Conservation (phyloP, 2,888 invertebrate species). For the Synergus laeviventris region DNA sequence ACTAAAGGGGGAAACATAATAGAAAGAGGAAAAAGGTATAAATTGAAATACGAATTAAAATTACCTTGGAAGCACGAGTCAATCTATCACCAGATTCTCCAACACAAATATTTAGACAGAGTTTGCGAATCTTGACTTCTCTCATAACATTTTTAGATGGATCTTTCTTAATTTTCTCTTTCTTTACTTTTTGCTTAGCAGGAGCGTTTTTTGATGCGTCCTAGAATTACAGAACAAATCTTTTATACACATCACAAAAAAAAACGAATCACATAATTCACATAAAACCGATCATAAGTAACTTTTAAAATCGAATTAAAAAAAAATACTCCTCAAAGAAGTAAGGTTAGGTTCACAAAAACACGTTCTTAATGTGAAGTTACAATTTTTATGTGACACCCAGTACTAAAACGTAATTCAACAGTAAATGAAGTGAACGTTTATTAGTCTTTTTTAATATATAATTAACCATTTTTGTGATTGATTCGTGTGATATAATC, state of each 20-base stretch:
- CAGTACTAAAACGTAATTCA: background rate
- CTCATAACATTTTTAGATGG: conserved; percentile 97
- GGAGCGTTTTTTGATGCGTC: conserved; percentile 18
- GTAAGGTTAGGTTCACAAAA: background rate
- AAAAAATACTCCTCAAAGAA: background rate
- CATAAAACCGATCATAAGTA: background rate
- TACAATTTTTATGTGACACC: background rate
- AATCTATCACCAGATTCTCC: conserved; percentile 99
- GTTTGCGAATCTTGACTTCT: conserved; percentile 97
- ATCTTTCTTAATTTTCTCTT: conserved; percentile 81
- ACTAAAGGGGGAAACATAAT: no score
- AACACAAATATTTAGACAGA: conserved; percentile 99
- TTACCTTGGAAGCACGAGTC: conserved; percentile 94
- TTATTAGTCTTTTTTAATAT: background rate
- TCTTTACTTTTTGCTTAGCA: conserved; percentile 77
- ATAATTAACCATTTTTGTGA: conserved; percentile 7
- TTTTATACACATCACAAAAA: background rate
- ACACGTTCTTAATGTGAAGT: background rate
- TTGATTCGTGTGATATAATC: conserved; percentile 13
- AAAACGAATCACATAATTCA: background rate
- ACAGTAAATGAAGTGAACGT: background rate
- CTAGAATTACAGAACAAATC: background rate
- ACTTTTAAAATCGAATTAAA: background rate
- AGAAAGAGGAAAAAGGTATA: background rate
- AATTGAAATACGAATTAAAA: conserved; percentile 47